Percentiles rank a stretch among this genome's conserved stretches.
Evolutionary conservation across 2,888 invertebrate species (phyloP).

Genomic region (Notodonta dromedarius): DNA sequence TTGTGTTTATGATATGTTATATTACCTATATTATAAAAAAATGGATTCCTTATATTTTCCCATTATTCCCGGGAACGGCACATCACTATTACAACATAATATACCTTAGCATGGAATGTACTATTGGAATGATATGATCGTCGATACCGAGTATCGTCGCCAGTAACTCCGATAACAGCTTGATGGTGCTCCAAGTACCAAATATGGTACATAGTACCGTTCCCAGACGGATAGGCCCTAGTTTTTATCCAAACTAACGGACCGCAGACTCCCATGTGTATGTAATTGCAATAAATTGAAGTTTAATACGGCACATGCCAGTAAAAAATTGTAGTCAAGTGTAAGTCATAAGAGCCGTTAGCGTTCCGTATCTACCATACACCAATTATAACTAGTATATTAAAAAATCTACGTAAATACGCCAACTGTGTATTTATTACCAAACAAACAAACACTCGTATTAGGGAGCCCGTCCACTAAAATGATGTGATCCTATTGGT

Average conservation of each 20-base stretch:
- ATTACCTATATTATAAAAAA: too few species aligned
- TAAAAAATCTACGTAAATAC: too few species aligned
- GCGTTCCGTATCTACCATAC: not conserved
- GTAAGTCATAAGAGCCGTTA: not conserved
- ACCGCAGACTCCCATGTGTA: constrained; percentile 20
- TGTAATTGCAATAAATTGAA: constrained; percentile 48
- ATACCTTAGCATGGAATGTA: too few species aligned
- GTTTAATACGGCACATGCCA: constrained; percentile 36
- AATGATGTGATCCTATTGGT: too few species aligned
- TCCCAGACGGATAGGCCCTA: constrained; percentile 35
- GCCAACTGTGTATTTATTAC: too few species aligned
- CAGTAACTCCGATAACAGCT: constrained; percentile 25
- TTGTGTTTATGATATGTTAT: too few species aligned
- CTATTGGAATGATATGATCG: not conserved
- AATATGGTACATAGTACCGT: constrained; percentile 51
- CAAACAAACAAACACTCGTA: too few species aligned
- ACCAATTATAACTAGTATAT: too few species aligned
- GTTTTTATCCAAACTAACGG: constrained; percentile 55
- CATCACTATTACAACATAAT: too few species aligned
- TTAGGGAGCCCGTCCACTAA: too few species aligned
- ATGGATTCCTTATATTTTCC: too few species aligned
- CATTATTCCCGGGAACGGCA: too few species aligned
- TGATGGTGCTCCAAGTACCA: constrained; percentile 17
- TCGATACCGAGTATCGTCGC: constrained; percentile 9
- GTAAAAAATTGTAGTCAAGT: constrained; percentile 35